Conservation (phyloP, 2,797 vertebrate genomes). For the Pithecia hirsuta region DNA sequence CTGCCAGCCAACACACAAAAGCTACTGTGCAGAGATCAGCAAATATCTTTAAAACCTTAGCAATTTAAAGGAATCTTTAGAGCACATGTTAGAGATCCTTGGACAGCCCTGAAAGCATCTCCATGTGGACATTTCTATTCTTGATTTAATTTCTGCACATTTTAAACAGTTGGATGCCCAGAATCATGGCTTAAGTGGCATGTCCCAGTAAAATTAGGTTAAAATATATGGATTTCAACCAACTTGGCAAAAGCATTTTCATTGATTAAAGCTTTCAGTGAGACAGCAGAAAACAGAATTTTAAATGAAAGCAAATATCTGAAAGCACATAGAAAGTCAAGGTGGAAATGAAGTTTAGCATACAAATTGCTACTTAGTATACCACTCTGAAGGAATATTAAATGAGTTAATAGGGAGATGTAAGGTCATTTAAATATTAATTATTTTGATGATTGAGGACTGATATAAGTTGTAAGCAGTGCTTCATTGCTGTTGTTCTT, state of each 20-base stretch:
- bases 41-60: slow-evolving; percentile 54
- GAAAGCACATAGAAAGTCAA: not conserved
- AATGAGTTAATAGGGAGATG: not conserved
- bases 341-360: not conserved
- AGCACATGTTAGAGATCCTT: not conserved
- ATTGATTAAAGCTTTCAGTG: not conserved
- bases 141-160: slow-evolving; percentile 5
- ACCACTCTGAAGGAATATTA: not conserved
- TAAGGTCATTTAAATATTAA: not conserved
- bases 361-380: not conserved
- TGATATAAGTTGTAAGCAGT: not conserved
- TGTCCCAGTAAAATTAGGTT: not conserved
- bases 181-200: not conserved
- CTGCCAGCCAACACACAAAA: slow-evolving; percentile 59
- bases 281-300: not conserved
- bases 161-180: not conserved
- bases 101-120: not conserved
- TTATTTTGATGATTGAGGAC: not conserved
- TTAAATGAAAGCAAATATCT: not conserved
- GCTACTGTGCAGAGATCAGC: slow-evolving; percentile 60
- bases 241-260: not conserved
- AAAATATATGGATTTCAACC: not conserved
- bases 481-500: not conserved
- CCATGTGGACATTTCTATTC: not conserved
- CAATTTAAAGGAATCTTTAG: not conserved